Base-by-base conservation (phyloP, 2,113 vertebrate species). In the Coregonus clupeaformis region DNA sequence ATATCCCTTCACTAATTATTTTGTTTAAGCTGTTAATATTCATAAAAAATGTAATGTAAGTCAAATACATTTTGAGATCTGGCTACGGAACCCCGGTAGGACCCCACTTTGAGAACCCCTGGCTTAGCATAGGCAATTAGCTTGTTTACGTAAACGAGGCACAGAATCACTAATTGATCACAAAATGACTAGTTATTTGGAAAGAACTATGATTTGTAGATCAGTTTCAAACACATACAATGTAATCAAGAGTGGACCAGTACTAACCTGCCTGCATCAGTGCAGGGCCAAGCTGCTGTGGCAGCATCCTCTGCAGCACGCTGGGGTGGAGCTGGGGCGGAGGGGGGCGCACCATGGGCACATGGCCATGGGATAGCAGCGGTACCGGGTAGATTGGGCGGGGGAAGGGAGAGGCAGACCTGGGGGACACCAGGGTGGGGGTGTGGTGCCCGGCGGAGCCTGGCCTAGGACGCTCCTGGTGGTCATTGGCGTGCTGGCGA, bases 261-360 rank as follows among this genome's bases (percentile, higher is more conserved):
- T 55, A 72, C 77, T 16, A 67, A 89, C 97, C 97, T 90, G 97
- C 94, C 90, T 98, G 98, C 55, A 98, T 90, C 63, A 98, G 90
- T 63, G 94, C 91, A 68, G 95, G 94, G 74, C 88, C 92, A 52
- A 98, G 94, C 76, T 97, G 97, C 67, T 98, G 97, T 0, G 96
- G 96, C 79, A 98, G 88, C 96, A 99, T 97, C 90, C 96, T 94
- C 65, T 98, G 98, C 84, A 99, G 95, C 83, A 99, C 55, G 72
- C 95, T 95, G 74, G 98, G 97, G 88, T 97, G 96, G 74, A 98
- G 90, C 86, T 97, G 97, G 14, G 88, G 82, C 74, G 96, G 96
- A 78, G 96, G 86, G 70, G 96, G 96, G 29, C 96, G 95, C 76
- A 96, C 96, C 76, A 99, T 91, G 1, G 96, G 95, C 42, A 98